Base-by-base conservation (phyloP, 2,113 vertebrate species). In the Sebastes fasciatus region DNA sequence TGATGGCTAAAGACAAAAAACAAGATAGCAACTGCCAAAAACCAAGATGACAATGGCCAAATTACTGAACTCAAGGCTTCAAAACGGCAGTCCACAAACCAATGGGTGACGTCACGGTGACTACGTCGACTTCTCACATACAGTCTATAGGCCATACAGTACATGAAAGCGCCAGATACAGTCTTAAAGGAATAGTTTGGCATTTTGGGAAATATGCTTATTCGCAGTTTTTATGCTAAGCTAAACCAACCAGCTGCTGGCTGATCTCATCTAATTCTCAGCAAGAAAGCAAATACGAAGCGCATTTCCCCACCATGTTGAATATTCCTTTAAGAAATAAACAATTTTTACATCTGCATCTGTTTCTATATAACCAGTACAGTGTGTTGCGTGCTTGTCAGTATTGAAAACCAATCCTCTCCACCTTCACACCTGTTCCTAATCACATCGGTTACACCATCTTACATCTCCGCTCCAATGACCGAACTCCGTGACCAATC, bases 341-440 rank as follows among this genome's bases (percentile, higher is more conserved):
- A 54, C 8, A 3, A 54, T 9, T 21, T 54, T 54, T 54, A 34
- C 34, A 0, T 19, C 51, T 54, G 16, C 16, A 19, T 34, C 3
- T 34, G 34, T 34, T 34, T 34, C 34, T 34, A 4, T 34, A 34
- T 34, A 34, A 55, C 54, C 54, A 62, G 23, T 14, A 17, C 61
- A 48, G 4, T 16, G 43, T 65, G 51, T 51, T 8, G 23, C 54
- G 6, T 8, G 45, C 75, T 17, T 34, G 12, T 68, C 8, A 68
- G 21, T 14, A 8, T 3, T 51, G 61, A 60, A 60, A 79, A 16
- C 45, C 45, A 13, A 8, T 58, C 51, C 12, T 51, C 19, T 61
- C 62, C 74, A 82, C 71, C 83, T 77, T 4, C 34, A 34, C 34
- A 34, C 3, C 34, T 34, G 62, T 64, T 86, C 23, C 48, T 62